Percentiles rank a stretch among this genome's conserved stretches.
phyloP scores from a whole-genome alignment of 2,888 invertebrate species.

The Timandra comae region DNA sequence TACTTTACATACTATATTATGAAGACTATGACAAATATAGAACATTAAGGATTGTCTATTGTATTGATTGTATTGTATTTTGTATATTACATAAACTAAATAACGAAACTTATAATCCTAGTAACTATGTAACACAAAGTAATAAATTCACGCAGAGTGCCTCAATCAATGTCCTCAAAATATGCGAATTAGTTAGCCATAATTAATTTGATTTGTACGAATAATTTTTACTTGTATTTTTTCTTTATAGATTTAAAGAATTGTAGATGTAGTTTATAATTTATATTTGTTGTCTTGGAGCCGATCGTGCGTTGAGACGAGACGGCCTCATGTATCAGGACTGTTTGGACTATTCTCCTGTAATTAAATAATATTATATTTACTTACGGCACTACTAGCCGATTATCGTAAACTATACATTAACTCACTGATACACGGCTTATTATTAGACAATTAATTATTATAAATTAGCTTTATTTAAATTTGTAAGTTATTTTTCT shows the following conservation, averaged over 20 bases:
- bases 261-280: constrained; percentile 63
- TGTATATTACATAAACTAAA: constrained; percentile 60
- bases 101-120: constrained; percentile 46
- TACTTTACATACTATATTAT: no score
- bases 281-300: constrained; percentile 44
- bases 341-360: constrained; percentile 33
- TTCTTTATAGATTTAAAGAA: constrained; percentile 55
- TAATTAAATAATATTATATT: constrained; percentile 12
- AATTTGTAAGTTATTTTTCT: constrained; percentile 65
- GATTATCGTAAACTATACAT: constrained; percentile 38
- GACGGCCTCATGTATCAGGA: constrained; percentile 51
- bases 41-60: constrained; percentile 19
- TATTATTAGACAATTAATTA: constrained; percentile 53
- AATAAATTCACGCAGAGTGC: constrained; percentile 72
- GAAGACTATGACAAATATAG: not conserved
- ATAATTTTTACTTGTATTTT: constrained; percentile 55
- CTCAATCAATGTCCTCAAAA: constrained; percentile 66
- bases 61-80: constrained; percentile 51
- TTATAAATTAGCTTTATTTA: constrained; percentile 63
- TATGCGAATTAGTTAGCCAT: constrained; percentile 67
- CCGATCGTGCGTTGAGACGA: constrained; percentile 27
- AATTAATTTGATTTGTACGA: constrained; percentile 58
- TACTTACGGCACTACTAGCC: constrained; percentile 30
- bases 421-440: constrained; percentile 56
- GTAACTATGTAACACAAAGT: constrained; percentile 48